Conservation (phyloP, 2,888 invertebrate species). For the Epiblema foenella region DNA sequence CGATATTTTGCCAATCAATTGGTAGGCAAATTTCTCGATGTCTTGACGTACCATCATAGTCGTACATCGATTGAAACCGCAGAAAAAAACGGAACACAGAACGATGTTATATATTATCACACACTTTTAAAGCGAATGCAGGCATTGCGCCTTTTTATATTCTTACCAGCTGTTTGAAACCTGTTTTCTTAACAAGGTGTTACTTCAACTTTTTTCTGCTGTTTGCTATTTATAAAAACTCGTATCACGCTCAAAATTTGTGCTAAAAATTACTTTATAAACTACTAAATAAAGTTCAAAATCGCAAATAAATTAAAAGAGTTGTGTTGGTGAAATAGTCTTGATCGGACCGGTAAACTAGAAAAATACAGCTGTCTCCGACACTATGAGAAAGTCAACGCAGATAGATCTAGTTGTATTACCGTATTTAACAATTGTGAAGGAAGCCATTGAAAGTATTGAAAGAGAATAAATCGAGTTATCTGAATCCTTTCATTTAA, state of each 20-base stretch:
- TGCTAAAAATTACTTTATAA: not conserved
- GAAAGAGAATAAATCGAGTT: slow-evolving; percentile 30
- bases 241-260: not conserved
- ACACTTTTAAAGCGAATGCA: slow-evolving; percentile 24
- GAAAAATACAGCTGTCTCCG: slow-evolving; percentile 40
- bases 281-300: not conserved
- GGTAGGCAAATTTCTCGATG: not conserved
- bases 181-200: slow-evolving; percentile 41
- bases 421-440: slow-evolving; percentile 16
- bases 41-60: not conserved
- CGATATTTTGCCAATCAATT: slow-evolving; percentile 3
- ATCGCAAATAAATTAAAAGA: not conserved
- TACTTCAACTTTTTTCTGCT: slow-evolving; percentile 29
- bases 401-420: slow-evolving; percentile 23
- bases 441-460: slow-evolving; percentile 28
- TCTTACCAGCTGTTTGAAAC: slow-evolving; percentile 39
- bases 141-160: slow-evolving; percentile 9
- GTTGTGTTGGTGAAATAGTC: not conserved
- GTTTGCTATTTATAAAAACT: slow-evolving; percentile 19
- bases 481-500: slow-evolving; percentile 25
- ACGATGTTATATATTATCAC: slow-evolving; percentile 10
- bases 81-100: slow-evolving; percentile 1
- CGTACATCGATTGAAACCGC: not conserved
- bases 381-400: slow-evolving; percentile 38
- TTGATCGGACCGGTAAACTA: slow-evolving; percentile 21